Evolutionary conservation across 2,113 vertebrate species (phyloP), one percentile per base, ranked within the genome.

Genomic region (Cnemophilus loriae): DNA sequence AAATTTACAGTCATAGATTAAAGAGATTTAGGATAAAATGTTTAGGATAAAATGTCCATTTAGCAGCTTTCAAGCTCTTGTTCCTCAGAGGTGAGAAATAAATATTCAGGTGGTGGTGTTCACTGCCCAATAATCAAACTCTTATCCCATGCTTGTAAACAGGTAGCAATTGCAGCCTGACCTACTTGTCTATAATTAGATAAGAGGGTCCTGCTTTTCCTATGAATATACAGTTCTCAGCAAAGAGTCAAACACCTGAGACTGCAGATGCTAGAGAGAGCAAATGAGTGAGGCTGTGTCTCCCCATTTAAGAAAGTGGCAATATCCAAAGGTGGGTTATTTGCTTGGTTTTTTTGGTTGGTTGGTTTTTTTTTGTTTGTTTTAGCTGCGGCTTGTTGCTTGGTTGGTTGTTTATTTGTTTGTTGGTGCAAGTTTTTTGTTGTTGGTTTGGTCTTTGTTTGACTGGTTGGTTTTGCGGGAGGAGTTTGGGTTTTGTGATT

Each of bases 371-470:
- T n/a, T n/a, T n/a, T n/a, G n/a, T n/a, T n/a, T 47, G 9, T 33
- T n/a, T 46, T 39, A 7, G 4, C 10, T 37, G 18, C 49, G 24
- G 11, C 6, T 5, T 21, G 30, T 50, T 67, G 2, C 9, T n/a
- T 44, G 6, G 0, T 33, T 59, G 3, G 3, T 30, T 33, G 12
- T 0, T 9, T 33, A 27, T 60, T 59, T 14, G 5, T 47, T 57
- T 35, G 10, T 27, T 28, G 3, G 20, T 16, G 10, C 8, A 27
- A n/a, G 6, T 23, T 41, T 20, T 11, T 28, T 53, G 7, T 26
- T 22, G 5, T 32, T 74, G 3, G 21, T 39, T 35, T 37, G 11
- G 3, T 4, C 30, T 68, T 57, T 47, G 4, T 8, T 18, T 50
- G 17, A n/a, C n/a, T n/a, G 9, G 22, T 39, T 57, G 7, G 6